Base-by-base conservation (phyloP, 2,888 invertebrate genomes). In the Alsophila aescularia region DNA sequence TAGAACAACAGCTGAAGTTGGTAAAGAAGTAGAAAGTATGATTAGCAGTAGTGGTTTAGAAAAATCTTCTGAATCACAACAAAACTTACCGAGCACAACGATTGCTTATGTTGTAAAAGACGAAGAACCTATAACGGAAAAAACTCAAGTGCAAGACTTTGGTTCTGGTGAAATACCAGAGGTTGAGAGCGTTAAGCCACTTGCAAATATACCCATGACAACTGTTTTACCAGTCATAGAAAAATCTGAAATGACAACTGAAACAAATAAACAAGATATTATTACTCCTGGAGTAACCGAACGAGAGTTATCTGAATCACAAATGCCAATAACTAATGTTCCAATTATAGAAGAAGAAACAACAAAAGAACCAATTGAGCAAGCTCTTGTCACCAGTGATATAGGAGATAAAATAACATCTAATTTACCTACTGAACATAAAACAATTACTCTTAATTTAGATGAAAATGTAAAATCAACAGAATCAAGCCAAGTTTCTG, bases 111-210 rank as follows among this genome's bases (percentile, higher is more conserved):
- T 45, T 44, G 49, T 42, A 57, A 63, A 64, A 31, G 51, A 52
- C 14, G 55, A 56, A 9, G 42, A 58, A 34, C 39, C 55, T 35
- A 50, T 58, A 21, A 65, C 62, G 16, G 52, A 57, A 10, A 47
- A 48, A 55, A 7, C 42, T 53, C 36, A 45, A 41, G 29, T 51
- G 48, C 52, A 61, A 41, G 53, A 61, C 40, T 49, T 59, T 60
- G 54, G 63, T 21, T 60, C 62, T 49, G 53, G 61, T 43, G 70
- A 70, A 39, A 2, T 14, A 39, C 57, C 57, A 34, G 58, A 62
- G 50, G 58, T 62, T 32, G 60, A 47, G 31, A 62, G 52, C 45
- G 34, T 51, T 47, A 49, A 59, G 59, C 67, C 47, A 48, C 57
- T 51, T 35, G 52, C 57, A 53, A 45, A 35, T 10, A 16, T 36